Evolutionary conservation across 2,888 invertebrate species (phyloP).

Genomic region (Stramonita haemastoma): DNA sequence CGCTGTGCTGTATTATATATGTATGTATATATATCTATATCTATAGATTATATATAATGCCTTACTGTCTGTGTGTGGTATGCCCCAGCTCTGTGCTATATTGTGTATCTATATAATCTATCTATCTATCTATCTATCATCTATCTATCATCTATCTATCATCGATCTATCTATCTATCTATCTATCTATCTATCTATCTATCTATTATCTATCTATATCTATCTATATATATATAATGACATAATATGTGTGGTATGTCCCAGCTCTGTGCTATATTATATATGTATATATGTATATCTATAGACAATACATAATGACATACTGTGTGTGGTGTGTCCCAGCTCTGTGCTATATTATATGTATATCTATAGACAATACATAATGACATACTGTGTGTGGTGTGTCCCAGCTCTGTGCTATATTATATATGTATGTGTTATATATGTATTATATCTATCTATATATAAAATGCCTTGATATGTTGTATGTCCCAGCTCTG

Average conservation of each 20-base stretch:
- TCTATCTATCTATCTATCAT: not conserved
- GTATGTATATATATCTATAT: not conserved
- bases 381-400: not conserved
- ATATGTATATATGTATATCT: not conserved
- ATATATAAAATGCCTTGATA: too few species aligned
- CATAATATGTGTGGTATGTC: too few species aligned
- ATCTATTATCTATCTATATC: too few species aligned
- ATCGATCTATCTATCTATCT: not conserved
- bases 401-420: not conserved
- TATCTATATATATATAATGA: too few species aligned
- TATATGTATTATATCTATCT: too few species aligned
- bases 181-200: not conserved
- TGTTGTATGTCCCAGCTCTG: not conserved
- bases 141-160: too few species aligned
- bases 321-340: too few species aligned
- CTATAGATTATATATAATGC: too few species aligned
- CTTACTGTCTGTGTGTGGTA: too few species aligned
- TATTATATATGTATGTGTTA: too few species aligned
- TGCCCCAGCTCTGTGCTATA: too few species aligned
- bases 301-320: not conserved
- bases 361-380: not conserved
- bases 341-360: not conserved
- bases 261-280: not conserved
- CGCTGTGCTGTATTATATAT: not conserved
- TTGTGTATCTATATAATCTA: too few species aligned